Conservation (phyloP, 2,797 vertebrate genomes). For the Scarus forsteni region DNA sequence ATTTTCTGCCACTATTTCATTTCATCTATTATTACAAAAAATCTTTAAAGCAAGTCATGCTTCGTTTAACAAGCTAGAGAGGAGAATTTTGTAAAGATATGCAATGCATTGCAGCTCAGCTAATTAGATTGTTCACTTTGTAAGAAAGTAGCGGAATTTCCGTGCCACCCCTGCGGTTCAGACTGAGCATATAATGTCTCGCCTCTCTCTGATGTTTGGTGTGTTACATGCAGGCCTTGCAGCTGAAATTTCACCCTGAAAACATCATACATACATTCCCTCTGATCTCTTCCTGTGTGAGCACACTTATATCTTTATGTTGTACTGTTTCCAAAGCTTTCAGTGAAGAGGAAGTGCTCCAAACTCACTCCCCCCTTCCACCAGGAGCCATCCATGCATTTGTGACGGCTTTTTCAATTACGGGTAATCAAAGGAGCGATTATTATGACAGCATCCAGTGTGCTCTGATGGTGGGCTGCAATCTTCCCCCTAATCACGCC, state of each 20-base stretch:
- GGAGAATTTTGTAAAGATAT: background rate
- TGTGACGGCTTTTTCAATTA: slow-evolving; percentile 79
- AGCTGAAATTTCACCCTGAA: slow-evolving; percentile 37
- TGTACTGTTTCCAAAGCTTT: slow-evolving; percentile 44
- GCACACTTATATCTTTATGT: slow-evolving; percentile 4
- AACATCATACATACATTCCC: slow-evolving; percentile 30
- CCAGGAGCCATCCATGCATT: slow-evolving; percentile 55
- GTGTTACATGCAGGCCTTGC: slow-evolving; percentile 17
- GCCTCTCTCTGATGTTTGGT: slow-evolving; percentile 6
- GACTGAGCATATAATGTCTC: background rate
- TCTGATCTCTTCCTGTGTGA: slow-evolving; percentile 14
- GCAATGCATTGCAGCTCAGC: background rate
- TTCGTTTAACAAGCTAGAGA: background rate
- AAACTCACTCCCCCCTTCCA: slow-evolving; percentile 24
- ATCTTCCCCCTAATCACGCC: slow-evolving; percentile 84
- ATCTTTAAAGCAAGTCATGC: background rate
- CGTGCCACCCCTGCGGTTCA: background rate
- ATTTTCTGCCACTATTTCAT: background rate
- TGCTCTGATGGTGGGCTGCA: slow-evolving; percentile 80
- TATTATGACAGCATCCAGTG: slow-evolving; percentile 78
- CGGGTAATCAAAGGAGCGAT: slow-evolving; percentile 76
- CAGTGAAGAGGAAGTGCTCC: slow-evolving; percentile 24
- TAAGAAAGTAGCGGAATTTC: slow-evolving; percentile 5
- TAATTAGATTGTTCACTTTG: slow-evolving; percentile 12
- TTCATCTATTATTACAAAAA: slow-evolving; percentile 7